Base-by-base conservation (phyloP, 1,140 invertebrate genomes). In the Drosophila hydei region DNA sequence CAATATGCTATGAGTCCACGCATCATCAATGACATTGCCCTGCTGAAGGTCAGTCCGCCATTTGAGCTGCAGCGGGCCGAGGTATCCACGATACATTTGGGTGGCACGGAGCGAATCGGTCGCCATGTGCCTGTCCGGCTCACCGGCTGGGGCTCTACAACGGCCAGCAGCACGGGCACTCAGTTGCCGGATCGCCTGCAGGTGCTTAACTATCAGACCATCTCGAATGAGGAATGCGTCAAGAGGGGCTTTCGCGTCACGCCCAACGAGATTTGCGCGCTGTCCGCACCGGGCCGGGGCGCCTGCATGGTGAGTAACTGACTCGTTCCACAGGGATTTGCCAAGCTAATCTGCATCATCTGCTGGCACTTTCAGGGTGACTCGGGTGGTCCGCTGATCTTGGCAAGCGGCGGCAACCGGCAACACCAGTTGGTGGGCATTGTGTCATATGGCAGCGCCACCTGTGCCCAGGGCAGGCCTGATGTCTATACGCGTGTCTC, bases 301-400 rank as follows among this genome's bases (percentile, higher is more conserved):
- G 92, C 92, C 25, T 92, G 91, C 77, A 73, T 89, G 80, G 90
- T 91, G 55, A 91, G 79, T 62, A 36, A 30, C 4, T 36, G 33
- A 30, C 4, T 36, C 21, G 1, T 12, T 21, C 11, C 18, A 25
- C 40, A 8, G 4, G 1, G 12, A 11, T 40, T n/a, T 14, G 16
- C n/a, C 11, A 2, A 18, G 23, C 19, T 47, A 36, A 12, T 36
- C 9, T 9, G 3, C 27, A 7, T 18, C 5, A 18, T 30, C 12
- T n/a, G n/a, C n/a, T n/a, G n/a, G n/a, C n/a, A n/a, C n/a, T 21
- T n/a, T 4, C 23, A 95, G 92, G 95, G 95, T 61, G 95, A 96
- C 80, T 96, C 95, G 25, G 95, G 95, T 21, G 96, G 95, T 33
- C 95, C 95, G 12, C 71, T 96, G 5, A 87, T 91, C 7, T 79